These are phyloP conservation scores for Sitta europaea DNA, from an alignment of 2,113 vertebrate species.

Conservation along the genomic window DNA sequence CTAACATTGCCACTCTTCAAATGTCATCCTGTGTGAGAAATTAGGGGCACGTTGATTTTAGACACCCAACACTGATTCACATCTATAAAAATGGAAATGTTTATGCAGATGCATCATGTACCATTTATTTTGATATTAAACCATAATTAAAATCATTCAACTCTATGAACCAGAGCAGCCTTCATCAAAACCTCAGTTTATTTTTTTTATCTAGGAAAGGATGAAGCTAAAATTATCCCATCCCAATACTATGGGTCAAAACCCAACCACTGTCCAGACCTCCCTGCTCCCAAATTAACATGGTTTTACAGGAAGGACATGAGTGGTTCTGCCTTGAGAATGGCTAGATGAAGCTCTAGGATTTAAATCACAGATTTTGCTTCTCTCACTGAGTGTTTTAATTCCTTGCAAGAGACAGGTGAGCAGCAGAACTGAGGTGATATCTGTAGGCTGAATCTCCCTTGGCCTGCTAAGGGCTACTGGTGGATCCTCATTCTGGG, in stretches of 20 bases:
- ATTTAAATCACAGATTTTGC: slow-evolving; percentile 19
- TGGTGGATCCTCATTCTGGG: neutral
- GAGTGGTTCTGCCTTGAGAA: neutral
- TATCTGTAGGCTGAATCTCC: slow-evolving; percentile 31
- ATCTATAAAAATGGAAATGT: neutral
- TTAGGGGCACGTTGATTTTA: neutral
- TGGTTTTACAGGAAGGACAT: rapidly evolving
- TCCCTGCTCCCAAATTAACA: neutral
- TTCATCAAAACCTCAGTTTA: neutral
- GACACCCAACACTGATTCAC: neutral
- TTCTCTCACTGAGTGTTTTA: neutral
- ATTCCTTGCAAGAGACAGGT: neutral
- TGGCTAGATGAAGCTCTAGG: neutral
- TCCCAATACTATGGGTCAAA: neutral
- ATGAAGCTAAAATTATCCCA: neutral
- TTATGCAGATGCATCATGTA: neutral
- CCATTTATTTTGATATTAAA: neutral
- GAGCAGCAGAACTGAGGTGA: neutral
- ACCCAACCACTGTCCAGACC: neutral
- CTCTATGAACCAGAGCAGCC: neutral
- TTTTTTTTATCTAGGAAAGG: neutral
- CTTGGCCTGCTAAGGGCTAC: slow-evolving; percentile 5
- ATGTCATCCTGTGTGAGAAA: neutral
- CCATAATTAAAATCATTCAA: neutral
- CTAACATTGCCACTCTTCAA: neutral